These are phyloP conservation scores for Furcifer pardalis DNA, from an alignment of 2,797 vertebrate genomes.

Conservation along the genomic window DNA sequence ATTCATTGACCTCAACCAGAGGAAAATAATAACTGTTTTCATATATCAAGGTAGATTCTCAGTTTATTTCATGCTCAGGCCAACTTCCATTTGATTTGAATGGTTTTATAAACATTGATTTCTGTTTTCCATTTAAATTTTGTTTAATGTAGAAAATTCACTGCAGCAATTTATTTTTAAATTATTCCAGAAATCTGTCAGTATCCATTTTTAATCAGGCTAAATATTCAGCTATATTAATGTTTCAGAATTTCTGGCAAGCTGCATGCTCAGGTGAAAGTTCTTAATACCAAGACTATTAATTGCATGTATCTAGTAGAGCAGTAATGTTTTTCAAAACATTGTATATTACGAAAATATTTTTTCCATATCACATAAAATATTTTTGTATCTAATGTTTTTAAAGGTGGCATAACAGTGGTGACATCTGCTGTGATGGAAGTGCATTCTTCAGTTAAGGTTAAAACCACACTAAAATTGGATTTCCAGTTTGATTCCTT, in stretches of 20 bases:
- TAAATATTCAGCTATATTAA: not conserved
- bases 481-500: constrained; percentile 93
- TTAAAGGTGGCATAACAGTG: constrained; percentile 83
- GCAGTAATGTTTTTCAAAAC: not conserved
- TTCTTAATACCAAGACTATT: not conserved
- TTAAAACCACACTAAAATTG: constrained; percentile 88
- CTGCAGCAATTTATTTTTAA: not conserved
- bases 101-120: not conserved
- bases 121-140: not conserved
- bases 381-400: constrained; percentile 35
- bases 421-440: constrained; percentile 95
- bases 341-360: not conserved
- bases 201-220: not conserved
- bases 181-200: not conserved
- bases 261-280: not conserved
- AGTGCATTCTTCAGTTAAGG: constrained; percentile 79
- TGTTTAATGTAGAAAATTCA: not conserved
- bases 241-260: not conserved
- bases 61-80: not conserved
- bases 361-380: not conserved
- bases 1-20: not conserved
- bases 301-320: not conserved
- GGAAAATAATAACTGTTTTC: not conserved
- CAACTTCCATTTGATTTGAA: not conserved
- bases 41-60: not conserved